These are phyloP conservation scores for Bos javanicus DNA, from an alignment of 2,113 vertebrate species.

Conservation along the genomic window DNA sequence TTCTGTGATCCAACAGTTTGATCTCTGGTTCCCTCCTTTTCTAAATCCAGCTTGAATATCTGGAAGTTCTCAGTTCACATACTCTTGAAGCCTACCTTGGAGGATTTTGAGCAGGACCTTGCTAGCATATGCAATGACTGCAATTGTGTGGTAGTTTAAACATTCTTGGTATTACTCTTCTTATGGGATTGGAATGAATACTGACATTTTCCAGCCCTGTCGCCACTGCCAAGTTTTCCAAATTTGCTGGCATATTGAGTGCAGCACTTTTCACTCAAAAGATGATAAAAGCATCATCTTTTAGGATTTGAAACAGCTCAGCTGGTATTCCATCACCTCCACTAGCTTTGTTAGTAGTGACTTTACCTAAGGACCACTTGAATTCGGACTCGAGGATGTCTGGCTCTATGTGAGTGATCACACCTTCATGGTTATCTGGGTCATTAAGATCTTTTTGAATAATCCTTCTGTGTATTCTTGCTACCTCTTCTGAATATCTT, in stretches of 20 bases:
- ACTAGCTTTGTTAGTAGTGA: background rate
- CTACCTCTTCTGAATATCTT: background rate
- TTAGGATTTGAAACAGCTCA: background rate
- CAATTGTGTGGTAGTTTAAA: background rate
- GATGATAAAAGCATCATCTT: background rate
- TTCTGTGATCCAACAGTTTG: background rate
- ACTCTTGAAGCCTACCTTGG: background rate
- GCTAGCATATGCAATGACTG: background rate
- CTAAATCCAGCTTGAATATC: background rate
- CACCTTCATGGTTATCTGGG: background rate
- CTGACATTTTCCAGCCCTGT: background rate
- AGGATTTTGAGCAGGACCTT: background rate
- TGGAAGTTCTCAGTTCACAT: background rate
- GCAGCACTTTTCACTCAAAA: background rate
- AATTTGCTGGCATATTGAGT: background rate
- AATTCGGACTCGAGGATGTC: fast-evolving
- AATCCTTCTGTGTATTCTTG: background rate
- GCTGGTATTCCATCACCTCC: background rate
- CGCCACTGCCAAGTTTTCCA: background rate
- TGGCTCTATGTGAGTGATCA: background rate
- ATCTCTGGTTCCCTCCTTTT: background rate
- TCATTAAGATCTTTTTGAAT: background rate
- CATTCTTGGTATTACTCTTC: background rate
- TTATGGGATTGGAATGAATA: background rate
- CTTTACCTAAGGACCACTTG: background rate